A percentile compares a stretch with the other conserved stretches of the same genome.
Conservation (phyloP, 2,888 invertebrate species). For the Oligia fasciuncula region DNA sequence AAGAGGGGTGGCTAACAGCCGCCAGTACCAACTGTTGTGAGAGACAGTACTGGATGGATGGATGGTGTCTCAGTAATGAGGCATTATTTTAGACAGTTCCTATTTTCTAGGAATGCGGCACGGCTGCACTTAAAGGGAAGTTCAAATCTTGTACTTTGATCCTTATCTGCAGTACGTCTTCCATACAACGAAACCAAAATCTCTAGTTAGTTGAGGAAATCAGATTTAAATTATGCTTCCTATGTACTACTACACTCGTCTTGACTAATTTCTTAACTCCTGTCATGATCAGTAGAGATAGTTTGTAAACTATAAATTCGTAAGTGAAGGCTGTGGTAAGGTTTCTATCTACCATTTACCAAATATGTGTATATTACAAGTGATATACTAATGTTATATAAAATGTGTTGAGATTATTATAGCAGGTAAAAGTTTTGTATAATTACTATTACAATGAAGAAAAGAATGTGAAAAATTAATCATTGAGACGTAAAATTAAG, state of each 20-base stretch:
- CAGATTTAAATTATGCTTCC: neutral
- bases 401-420: constrained; percentile 38
- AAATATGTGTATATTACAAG: constrained; percentile 31
- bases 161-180: neutral
- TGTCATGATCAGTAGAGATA: neutral
- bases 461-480: constrained; percentile 9
- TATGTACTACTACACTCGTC: neutral
- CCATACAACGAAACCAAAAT: neutral
- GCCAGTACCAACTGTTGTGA: constrained; percentile 58
- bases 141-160: neutral
- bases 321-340: constrained; percentile 42
- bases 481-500: neutral
- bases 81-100: neutral
- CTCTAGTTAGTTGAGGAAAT: neutral
- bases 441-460: constrained; percentile 8
- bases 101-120: neutral
- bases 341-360: constrained; percentile 39
- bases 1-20: constrained; percentile 36
- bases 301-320: constrained; percentile 4
- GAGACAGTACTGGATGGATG: neutral
- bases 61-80: neutral
- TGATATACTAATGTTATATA: constrained; percentile 20
- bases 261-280: neutral
- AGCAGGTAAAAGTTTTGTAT: constrained; percentile 22
- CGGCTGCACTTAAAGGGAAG: neutral